Base-by-base conservation (phyloP, 2,113 vertebrate species). In the Channa argus region DNA sequence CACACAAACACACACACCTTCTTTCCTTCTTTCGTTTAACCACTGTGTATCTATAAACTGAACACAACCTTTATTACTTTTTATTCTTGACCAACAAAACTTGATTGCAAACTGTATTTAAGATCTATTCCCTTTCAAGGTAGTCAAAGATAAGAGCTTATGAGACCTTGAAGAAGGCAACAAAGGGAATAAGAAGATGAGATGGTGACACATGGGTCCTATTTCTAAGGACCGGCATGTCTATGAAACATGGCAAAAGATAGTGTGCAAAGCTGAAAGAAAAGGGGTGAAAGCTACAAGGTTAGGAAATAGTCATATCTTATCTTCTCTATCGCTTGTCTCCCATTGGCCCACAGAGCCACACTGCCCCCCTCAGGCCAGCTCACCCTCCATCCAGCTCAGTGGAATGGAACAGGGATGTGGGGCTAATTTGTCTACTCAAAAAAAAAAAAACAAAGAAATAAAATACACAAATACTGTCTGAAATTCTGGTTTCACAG, bases 361-460 rank as follows among this genome's bases (percentile, higher is more conserved):
- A 88, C 82, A 91, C 90, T 90, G 91, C 89, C 89, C 90, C 80
- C 91, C 60, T 73, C 82, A 89, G 90, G 87, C 12, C 47, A 9
- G 49, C 5, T 6, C 5, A 3, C 34, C 55, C 53, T 59, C 51
- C 41, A 63, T 50, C 24, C 3, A 2, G 4, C 38, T 13, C 5
- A 53, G 56, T 45, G 58, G 47, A 54, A 38, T 45, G 51, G 4
- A 52, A 11, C 3, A 63, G 5, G 49, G 47, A 60, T 37, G 53
- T n/a, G 36, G 5, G 37, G 7, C 56, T 33, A 62, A 24, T 24
- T 24, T 24, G 24, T 24, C 24, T 24, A 24, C 24, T 24, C 24
- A 24, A 24, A 24, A 24, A 24, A 24, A 24, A 24, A 24, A 24
- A 24, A 24, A n/a, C n/a, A n/a, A n/a, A n/a, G n/a, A n/a, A n/a